Conservation (phyloP, 2,113 vertebrate genomes). For the Ceyx cyanopectus region DNA sequence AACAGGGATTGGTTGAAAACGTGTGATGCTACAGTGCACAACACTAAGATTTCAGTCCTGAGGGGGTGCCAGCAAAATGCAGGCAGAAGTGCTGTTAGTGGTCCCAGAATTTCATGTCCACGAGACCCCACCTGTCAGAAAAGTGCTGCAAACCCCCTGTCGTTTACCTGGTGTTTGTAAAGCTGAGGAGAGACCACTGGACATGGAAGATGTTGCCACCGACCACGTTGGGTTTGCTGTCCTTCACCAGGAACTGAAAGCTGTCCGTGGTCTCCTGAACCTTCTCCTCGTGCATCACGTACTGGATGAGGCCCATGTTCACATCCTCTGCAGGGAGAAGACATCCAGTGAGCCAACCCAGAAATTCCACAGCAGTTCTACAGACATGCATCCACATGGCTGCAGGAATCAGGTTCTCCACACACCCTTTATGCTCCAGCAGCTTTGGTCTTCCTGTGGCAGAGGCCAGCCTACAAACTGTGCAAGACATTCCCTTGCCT, state of each 20-base stretch:
- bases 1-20: background rate
- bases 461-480: background rate
- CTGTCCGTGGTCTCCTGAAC: conserved; percentile 85
- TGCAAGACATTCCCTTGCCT: background rate
- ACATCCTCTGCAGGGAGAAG: conserved; percentile 84
- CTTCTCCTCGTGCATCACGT: conserved; percentile 85
- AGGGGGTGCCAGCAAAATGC: background rate
- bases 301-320: conserved; percentile 91
- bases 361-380: background rate
- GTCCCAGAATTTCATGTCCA: background rate
- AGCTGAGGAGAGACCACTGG: conserved; percentile 97
- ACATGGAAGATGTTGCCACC: conserved; percentile 91
- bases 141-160: background rate
- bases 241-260: conserved; percentile 95
- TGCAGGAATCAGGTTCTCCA: rapidly evolving
- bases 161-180: conserved; percentile 85
- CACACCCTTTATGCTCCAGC: background rate
- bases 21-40: too few species aligned
- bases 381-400: rapidly evolving
- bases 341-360: background rate
- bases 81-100: background rate
- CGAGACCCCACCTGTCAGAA: background rate
- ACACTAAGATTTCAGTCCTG: background rate
- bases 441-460: background rate
- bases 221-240: conserved; percentile 93